A percentile compares a stretch with the other conserved stretches of the same genome.
These are phyloP conservation scores for Hanleya hanleyi DNA, from an alignment of 2,888 invertebrate species.

Conservation along the genomic window DNA sequence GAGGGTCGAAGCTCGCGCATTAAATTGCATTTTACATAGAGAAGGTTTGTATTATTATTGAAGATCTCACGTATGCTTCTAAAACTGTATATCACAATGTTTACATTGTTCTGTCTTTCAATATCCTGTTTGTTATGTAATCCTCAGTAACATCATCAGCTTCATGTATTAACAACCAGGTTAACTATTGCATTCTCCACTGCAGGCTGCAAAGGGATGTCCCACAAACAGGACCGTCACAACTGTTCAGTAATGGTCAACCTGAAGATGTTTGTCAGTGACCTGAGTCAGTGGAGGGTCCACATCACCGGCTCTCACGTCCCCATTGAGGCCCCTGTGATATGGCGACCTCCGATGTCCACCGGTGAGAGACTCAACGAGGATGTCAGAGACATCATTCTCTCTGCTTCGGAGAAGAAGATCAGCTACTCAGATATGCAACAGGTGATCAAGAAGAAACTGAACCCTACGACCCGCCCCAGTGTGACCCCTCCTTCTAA, in stretches of 20 bases:
- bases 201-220: conserved; percentile 60
- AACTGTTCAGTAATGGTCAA: conserved; percentile 63
- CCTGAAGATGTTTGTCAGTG: conserved; percentile 63
- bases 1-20: no score
- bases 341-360: conserved; percentile 50
- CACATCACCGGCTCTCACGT: conserved; percentile 63
- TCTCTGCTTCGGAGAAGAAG: conserved; percentile 38
- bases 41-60: no score
- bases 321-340: conserved; percentile 38
- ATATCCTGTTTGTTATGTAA: no score
- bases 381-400: conserved; percentile 51
- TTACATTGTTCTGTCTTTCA: no score
- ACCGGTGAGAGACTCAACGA: conserved; percentile 47
- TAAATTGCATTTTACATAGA: no score
- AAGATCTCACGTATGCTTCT: no score
- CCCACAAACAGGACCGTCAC: conserved; percentile 66
- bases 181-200: no score
- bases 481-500: conserved; percentile 39
- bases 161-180: no score
- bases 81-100: no score
- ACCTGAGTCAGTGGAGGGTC: conserved; percentile 60
- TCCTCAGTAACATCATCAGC: no score
- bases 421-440: conserved; percentile 39
- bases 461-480: conserved; percentile 4
- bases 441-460: conserved; percentile 34